Base-by-base conservation (phyloP, 2,888 invertebrate species). In the Epicampocera succincta region DNA sequence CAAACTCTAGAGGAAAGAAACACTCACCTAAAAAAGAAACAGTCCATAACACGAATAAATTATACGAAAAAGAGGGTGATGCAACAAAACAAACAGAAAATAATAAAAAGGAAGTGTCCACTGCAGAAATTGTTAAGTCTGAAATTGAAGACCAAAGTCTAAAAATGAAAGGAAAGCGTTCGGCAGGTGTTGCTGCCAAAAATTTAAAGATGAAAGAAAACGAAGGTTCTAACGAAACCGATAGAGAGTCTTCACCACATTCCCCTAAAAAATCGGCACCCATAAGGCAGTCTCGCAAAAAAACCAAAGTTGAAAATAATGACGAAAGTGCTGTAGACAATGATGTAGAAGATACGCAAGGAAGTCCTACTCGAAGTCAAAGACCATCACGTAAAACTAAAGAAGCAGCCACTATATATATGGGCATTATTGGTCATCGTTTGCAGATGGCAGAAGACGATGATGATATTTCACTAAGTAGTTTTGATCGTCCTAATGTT, bases 401-500 rank as follows among this genome's bases (percentile, higher is more conserved):
- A 89, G 95, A 95, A 90, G 95, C 95, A 25, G 95, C 95, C 1
- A 93, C 95, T 8, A 93, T 95, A 71, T 95, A 94, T 84, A 94
- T 95, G 94, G 95, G 95, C 86, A 93, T 95, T 83, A 92, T 95
- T 60, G 94, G 94, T 3, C 93, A 94, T 85, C 94, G 94, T 87
- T 90, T 95, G 65, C 93, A 93, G 19, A 92, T 93, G 84, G 93
- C 93, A 29, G 92, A 93, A 76, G 90, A 93, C 83, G 94, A 93
- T 38, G 94, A 94, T 86, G 93, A 93, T 86, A 87, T 92, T 12
- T 94, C 94, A 0, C 89, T 94, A 25, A 94, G 93, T 84, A 94
- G 94, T 88, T 94, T 93, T 88, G 94, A 94, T 86, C 89, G 94
- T 46, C 94, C 94, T 3, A 94, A 93, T 86, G 93, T 93, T 0